Percentiles rank a stretch among this genome's conserved stretches.
These are phyloP conservation scores for Nineta flava DNA, from an alignment of 2,888 invertebrate genomes.

Conservation along the genomic window DNA sequence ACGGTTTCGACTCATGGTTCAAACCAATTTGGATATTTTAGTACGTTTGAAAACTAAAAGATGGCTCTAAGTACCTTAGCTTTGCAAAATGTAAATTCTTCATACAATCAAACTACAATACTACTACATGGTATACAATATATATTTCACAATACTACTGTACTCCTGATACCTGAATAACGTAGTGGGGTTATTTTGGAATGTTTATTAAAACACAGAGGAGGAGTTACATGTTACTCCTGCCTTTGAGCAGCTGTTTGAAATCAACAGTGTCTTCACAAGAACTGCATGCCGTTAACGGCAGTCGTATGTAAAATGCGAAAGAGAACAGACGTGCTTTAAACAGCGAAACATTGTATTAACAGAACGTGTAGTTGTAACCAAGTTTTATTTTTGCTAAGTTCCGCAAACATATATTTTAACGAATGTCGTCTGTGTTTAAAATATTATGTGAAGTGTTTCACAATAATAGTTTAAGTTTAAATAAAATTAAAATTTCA, in stretches of 20 bases:
- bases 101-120: too few species aligned
- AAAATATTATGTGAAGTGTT: neutral
- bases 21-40: too few species aligned
- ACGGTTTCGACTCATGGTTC: too few species aligned
- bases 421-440: neutral
- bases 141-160: neutral
- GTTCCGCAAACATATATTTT: neutral
- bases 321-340: neutral
- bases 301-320: conserved; percentile 1
- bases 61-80: too few species aligned
- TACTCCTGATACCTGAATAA: neutral
- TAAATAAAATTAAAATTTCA: too few species aligned
- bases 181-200: neutral
- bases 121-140: too few species aligned
- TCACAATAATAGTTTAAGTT: neutral
- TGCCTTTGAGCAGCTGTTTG: conserved; percentile 6
- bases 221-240: neutral
- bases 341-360: neutral
- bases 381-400: neutral
- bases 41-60: too few species aligned
- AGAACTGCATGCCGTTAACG: neutral
- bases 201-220: neutral
- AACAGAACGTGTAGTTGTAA: too few species aligned
- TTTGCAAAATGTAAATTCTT: too few species aligned
- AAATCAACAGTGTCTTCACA: conserved; percentile 6